A percentile compares a stretch with the other conserved stretches of the same genome.
Evolutionary conservation across 1,140 invertebrate species (phyloP).

Genomic region (Stegodyphus mimosarum): DNA sequence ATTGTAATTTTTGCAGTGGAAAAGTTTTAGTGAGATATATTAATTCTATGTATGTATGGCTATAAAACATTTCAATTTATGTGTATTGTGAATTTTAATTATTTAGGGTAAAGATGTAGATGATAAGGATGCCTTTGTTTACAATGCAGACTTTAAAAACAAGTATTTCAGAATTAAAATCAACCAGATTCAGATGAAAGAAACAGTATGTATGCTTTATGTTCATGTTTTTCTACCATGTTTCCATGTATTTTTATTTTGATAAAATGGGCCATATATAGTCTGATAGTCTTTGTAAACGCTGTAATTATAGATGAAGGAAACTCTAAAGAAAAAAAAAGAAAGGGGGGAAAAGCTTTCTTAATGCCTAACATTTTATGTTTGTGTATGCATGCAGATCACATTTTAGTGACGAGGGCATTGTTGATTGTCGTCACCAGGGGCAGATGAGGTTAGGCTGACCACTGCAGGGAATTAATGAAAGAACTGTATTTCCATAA

Average conservation of each 20-base stretch:
- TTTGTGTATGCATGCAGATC: no score
- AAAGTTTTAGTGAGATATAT: not conserved
- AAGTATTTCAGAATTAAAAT: constrained; percentile 98
- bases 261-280: not conserved
- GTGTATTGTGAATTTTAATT: not conserved
- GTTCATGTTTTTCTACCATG: not conserved
- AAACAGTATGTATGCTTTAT: constrained; percentile 74
- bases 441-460: no score
- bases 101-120: constrained; percentile 82
- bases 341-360: no score
- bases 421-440: no score
- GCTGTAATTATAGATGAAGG: no score
- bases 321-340: no score
- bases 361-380: no score
- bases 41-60: not conserved
- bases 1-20: no score
- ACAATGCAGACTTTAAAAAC: constrained; percentile 94
- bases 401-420: no score
- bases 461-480: no score
- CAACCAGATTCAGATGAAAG: constrained; percentile 99
- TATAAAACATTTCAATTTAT: not conserved
- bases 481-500: no score
- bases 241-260: not conserved
- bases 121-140: constrained; percentile 89
- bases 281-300: no score